These are phyloP conservation scores for Cephalopholis sonnerati DNA, from an alignment of 2,113 vertebrate genomes.

Conservation along the genomic window DNA sequence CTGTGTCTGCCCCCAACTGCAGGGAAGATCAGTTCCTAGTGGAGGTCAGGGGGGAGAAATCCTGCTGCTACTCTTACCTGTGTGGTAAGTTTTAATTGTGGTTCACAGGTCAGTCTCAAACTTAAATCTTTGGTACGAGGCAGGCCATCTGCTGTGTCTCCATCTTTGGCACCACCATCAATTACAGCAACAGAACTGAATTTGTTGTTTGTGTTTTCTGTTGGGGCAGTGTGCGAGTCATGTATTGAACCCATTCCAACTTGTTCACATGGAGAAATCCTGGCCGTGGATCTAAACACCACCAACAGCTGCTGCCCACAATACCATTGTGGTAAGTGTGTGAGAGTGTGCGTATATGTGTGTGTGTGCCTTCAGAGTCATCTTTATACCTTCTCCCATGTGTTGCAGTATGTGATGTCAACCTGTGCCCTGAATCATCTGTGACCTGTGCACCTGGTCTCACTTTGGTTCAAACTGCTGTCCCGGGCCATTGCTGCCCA, in stretches of 20 bases:
- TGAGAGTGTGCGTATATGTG: neutral
- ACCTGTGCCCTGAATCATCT: slow-evolving; percentile 87
- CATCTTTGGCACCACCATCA: slow-evolving; percentile 13
- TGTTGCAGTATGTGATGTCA: slow-evolving; percentile 91
- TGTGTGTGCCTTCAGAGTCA: slow-evolving; percentile 19
- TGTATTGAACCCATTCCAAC: slow-evolving; percentile 91
- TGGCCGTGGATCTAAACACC: slow-evolving; percentile 92
- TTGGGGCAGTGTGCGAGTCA: slow-evolving; percentile 86
- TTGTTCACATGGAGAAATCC: slow-evolving; percentile 91
- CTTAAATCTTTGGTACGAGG: neutral
- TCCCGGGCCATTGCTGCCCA: slow-evolving; percentile 91
- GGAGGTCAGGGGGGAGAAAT: slow-evolving; percentile 88
- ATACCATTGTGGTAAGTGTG: slow-evolving; percentile 92
- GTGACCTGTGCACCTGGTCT: slow-evolving; percentile 89
- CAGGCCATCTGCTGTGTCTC: neutral
- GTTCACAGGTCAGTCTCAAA: neutral
- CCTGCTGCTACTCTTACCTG: slow-evolving; percentile 94
- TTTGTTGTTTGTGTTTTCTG: slow-evolving; percentile 42
- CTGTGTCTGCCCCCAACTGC: slow-evolving; percentile 85
- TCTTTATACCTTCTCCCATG: slow-evolving; percentile 35
- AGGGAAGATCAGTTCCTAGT: slow-evolving; percentile 95
- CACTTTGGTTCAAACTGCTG: slow-evolving; percentile 85
- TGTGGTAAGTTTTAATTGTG: slow-evolving; percentile 87
- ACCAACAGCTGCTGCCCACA: slow-evolving; percentile 92
- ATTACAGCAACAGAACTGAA: slow-evolving; percentile 37